Evolutionary conservation across 2,888 invertebrate species (phyloP).

Genomic region (Phania funesta): DNA sequence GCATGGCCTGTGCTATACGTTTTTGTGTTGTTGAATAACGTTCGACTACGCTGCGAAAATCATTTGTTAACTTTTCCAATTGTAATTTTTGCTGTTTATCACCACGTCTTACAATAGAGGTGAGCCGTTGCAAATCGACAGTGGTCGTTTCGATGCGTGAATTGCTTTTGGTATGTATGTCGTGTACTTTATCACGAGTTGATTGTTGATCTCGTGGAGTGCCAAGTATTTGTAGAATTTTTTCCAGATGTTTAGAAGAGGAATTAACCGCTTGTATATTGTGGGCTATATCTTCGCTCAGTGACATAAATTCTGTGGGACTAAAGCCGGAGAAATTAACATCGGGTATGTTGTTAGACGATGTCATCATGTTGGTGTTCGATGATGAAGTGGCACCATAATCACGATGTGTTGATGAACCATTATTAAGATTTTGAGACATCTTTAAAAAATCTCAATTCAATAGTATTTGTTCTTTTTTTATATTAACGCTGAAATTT

Average conservation of each 20-base stretch:
- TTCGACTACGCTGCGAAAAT: slow-evolving; percentile 89
- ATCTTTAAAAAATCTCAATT: slow-evolving; percentile 59
- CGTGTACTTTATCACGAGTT: slow-evolving; percentile 85
- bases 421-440: slow-evolving; percentile 75
- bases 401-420: slow-evolving; percentile 71
- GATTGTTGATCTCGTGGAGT: slow-evolving; percentile 87
- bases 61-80: slow-evolving; percentile 90
- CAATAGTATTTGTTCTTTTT: neutral
- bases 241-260: slow-evolving; percentile 87
- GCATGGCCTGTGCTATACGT: slow-evolving; percentile 86
- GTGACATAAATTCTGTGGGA: slow-evolving; percentile 87
- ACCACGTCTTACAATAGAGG: slow-evolving; percentile 85
- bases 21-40: slow-evolving; percentile 90
- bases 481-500: neutral
- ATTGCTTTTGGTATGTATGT: slow-evolving; percentile 88
- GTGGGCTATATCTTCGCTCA: slow-evolving; percentile 90
- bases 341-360: slow-evolving; percentile 82
- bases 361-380: slow-evolving; percentile 76
- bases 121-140: slow-evolving; percentile 87
- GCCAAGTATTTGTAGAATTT: slow-evolving; percentile 87
- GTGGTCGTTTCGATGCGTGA: slow-evolving; percentile 87
- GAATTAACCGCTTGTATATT: slow-evolving; percentile 90
- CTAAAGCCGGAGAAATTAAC: slow-evolving; percentile 87
- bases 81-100: slow-evolving; percentile 91
- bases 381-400: slow-evolving; percentile 78